Base-by-base conservation (phyloP, 2,113 vertebrate species). In the Xenopus tropicalis region DNA sequence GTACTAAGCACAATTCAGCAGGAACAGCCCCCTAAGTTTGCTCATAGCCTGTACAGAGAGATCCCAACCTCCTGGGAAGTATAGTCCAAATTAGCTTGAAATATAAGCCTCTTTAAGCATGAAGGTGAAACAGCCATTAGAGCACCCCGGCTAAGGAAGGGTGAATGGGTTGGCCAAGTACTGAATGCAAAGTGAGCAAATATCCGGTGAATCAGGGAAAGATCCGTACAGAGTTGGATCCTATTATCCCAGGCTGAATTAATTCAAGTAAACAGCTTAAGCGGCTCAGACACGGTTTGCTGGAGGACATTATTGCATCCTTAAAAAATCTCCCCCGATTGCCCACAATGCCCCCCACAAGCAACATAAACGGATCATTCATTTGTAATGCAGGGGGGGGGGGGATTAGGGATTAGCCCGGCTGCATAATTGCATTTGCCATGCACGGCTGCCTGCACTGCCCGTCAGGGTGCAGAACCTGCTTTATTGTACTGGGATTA, bases 211-310 rank as follows among this genome's bases (percentile, higher is more conserved):
- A 83, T 82, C 71, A 80, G 78, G 79, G 79, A 66, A 76, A 84
- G 78, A 77, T 78, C 80, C 79, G 85, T 87, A 83, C 85, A 89
- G 84, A 77, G 81, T 74, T 57, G 78, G 81, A 83, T 85, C 83
- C 86, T 83, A 85, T 86, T 89, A 87, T 87, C 75, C 76, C 76
- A 84, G 74, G 80, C 78, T 88, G 86, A 86, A 87, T 85, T 86
- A 81, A 87, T 88, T 88, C 88, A 83, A 85, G 88, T 85, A 88
- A 83, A 88, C 80, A 82, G 86, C 83, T 86, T 85, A 86, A 83
- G 85, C 79, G 82, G 83, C 85, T 85, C 85, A 61, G 66, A 81
- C 77, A 80, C 37, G 82, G 74, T 83, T 87, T 83, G 51, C 84
- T 24, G 44, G 80, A 84, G 87, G 80, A 85, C 82, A 86, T 86